phyloP scores from a whole-genome alignment of 1,140 invertebrate genomes.

The Epicauta chinensis region DNA sequence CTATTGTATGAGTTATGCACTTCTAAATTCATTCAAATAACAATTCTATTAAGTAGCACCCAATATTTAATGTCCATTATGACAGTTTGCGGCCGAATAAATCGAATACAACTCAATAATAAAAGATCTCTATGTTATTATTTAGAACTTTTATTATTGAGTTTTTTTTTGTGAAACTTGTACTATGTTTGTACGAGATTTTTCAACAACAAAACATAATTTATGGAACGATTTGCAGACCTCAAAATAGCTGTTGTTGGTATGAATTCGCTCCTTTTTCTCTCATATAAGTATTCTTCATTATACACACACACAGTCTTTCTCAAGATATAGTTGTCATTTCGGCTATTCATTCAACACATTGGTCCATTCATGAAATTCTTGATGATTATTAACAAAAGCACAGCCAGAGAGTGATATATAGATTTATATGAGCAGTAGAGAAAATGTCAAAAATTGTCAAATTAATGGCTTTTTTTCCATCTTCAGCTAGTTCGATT shows the following conservation, averaged over 20 bases:
- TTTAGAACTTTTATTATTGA: no score
- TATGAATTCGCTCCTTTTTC: conserved; percentile 12
- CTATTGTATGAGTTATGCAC: not conserved
- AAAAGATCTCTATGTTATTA: conserved; percentile 3
- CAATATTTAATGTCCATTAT: conserved; percentile 13
- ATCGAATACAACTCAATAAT: conserved; percentile 7
- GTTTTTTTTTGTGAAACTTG: no score
- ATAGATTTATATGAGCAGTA: no score
- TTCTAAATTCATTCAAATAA: not conserved
- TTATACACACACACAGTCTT: no score
- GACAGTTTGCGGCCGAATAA: conserved; percentile 15
- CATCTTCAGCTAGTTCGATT: no score
- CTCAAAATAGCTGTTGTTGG: conserved; percentile 9
- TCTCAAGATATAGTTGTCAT: conserved; percentile 6
- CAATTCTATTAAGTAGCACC: conserved; percentile 4
- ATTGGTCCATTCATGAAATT: no score
- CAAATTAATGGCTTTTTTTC: conserved; percentile 8
- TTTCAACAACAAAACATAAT: conserved; percentile 10
- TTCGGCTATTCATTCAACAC: not conserved
- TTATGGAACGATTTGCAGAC: conserved; percentile 15
- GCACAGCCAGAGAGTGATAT: conserved; percentile 3
- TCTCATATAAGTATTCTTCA: not conserved
- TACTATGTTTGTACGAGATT: no score
- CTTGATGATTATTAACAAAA: not conserved
- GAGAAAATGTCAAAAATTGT: conserved; percentile 6